Conservation (phyloP, 2,888 invertebrate species). For the Mesopsocus fuscifrons region DNA sequence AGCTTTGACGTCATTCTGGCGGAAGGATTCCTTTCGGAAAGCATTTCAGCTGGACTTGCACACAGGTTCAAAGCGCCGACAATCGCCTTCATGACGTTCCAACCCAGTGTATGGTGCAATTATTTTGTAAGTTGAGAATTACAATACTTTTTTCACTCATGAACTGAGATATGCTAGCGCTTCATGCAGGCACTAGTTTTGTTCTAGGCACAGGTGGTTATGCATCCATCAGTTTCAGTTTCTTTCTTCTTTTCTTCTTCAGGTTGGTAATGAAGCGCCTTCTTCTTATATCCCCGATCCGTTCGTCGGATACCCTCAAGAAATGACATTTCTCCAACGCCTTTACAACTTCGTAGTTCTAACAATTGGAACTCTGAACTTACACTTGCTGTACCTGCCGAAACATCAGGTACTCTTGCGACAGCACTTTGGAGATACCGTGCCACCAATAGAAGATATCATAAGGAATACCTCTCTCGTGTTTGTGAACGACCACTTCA, state of each 20-base stretch:
- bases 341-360: not conserved
- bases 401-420: not conserved
- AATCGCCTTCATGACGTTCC: not conserved
- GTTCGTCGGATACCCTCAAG: not conserved
- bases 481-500: conserved; percentile 18
- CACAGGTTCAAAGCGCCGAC: not conserved
- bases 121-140: not conserved
- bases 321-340: not conserved
- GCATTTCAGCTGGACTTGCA: not conserved
- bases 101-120: not conserved
- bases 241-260: not conserved
- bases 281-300: conserved; percentile 2
- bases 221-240: too few relatives aligned
- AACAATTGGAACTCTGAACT: not conserved
- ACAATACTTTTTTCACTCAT: too few relatives aligned
- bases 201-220: too few relatives aligned
- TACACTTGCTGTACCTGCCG: not conserved
- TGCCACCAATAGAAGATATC: conserved; percentile 29
- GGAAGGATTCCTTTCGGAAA: not conserved
- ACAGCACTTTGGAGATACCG: conserved; percentile 25
- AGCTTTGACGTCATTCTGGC: not conserved
- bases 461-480: conserved; percentile 23
- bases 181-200: too few relatives aligned
- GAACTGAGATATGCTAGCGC: too few relatives aligned
- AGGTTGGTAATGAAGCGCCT: conserved; percentile 6